Evolutionary conservation across 30 jellyfish, hydroid and myxozoan genomes (phyloP).

Genomic region (Haliclystus octoradiatus): DNA sequence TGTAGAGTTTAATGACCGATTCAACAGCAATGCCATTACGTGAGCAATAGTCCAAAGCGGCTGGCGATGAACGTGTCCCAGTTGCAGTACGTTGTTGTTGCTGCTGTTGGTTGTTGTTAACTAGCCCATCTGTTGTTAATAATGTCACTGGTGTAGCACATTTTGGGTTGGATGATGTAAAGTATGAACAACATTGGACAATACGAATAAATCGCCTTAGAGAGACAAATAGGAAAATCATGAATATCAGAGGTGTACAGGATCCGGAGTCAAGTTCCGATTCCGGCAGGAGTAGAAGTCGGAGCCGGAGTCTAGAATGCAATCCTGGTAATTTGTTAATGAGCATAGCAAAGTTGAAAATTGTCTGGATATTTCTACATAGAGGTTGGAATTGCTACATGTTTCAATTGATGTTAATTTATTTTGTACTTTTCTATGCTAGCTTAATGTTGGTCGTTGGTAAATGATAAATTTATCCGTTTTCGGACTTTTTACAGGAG

Average conservation of each 20-base stretch:
- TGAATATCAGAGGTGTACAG: background rate
- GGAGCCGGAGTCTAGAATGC: background rate
- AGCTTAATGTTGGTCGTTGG: no score
- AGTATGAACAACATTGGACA: conserved; percentile 73
- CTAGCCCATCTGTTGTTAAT: conserved; percentile 38
- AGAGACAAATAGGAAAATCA: background rate
- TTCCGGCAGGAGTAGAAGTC: no score
- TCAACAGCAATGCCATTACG: conserved; percentile 56
- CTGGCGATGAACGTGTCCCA: conserved; percentile 76
- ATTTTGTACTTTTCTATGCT: no score
- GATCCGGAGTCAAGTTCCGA: background rate
- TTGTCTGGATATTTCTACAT: no score
- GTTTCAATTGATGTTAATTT: no score
- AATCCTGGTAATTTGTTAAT: background rate
- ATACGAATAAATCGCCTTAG: conserved; percentile 86
- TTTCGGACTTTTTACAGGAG: no score
- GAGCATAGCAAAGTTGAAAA: no score
- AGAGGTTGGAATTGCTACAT: no score
- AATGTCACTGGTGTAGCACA: conserved; percentile 42
- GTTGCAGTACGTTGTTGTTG: conserved; percentile 27
- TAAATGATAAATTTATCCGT: no score
- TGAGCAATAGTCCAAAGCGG: conserved; percentile 55
- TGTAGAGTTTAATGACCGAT: conserved; percentile 71
- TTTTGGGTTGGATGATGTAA: conserved; percentile 44
- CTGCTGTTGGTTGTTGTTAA: no score